Base-by-base conservation (phyloP, 1,140 invertebrate genomes). In the Ceratosolen fusciceps region DNA sequence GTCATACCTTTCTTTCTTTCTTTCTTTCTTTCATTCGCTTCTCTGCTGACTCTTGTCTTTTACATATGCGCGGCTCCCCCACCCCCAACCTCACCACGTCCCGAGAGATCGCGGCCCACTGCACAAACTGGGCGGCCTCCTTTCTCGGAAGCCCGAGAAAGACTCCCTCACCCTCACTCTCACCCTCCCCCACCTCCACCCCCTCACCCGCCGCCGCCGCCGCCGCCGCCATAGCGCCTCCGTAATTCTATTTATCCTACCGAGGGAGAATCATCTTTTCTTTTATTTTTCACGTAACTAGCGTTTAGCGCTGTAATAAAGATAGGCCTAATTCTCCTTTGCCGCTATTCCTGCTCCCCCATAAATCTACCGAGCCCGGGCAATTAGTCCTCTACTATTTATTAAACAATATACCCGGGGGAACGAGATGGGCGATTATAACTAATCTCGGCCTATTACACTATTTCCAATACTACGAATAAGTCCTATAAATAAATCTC, bases 131-230 rank as follows among this genome's bases (percentile, higher is more conserved):
- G 79, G 77, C 71, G 81, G 76, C 49, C 79, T 39, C 54, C 68
- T 65, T 84, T 83, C 83, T 80, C 71, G 79, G 77, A 70, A 82
- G 82, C 84, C 82, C 81, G 82, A 83, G 79, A n/a, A n/a, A n/a
- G n/a, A n/a, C n/a, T n/a, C n/a, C n/a, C n/a, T n/a, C n/a, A n/a
- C n/a, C n/a, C n/a, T n/a, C n/a, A n/a, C n/a, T n/a, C n/a, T n/a
- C n/a, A n/a, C n/a, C n/a, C n/a, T n/a, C n/a, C n/a, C n/a, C n/a
- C n/a, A n/a, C n/a, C n/a, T n/a, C n/a, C n/a, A n/a, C n/a, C n/a
- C n/a, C n/a, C n/a, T n/a, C n/a, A n/a, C n/a, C n/a, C n/a, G n/a
- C n/a, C n/a, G n/a, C n/a, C n/a, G n/a, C n/a, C n/a, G n/a, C n/a
- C n/a, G n/a, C n/a, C n/a, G n/a, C 71, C 79, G 49, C n/a, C 21